phyloP scores from a whole-genome alignment of 2,113 vertebrate species.

The Charadrius vociferus region DNA sequence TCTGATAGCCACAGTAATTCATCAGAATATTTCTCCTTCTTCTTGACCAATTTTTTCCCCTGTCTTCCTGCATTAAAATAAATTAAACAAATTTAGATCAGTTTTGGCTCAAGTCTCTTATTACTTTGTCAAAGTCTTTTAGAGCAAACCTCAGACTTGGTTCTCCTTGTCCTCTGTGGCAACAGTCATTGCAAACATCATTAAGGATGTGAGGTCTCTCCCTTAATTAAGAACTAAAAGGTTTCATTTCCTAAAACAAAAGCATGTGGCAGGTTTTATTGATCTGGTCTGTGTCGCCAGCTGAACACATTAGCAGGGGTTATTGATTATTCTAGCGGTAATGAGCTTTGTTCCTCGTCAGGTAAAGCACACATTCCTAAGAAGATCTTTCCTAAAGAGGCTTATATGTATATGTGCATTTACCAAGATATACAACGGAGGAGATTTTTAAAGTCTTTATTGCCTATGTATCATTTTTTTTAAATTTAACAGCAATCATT shows the following conservation, averaged over 20 bases:
- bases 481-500: constrained; percentile 56
- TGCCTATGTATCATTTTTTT: constrained; percentile 39
- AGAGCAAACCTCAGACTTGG: constrained; percentile 49
- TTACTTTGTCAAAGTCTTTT: constrained; percentile 36
- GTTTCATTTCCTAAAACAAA: constrained; percentile 84
- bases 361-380: constrained; percentile 54
- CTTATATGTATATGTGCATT: neutral
- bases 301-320: constrained; percentile 77
- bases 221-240: constrained; percentile 85
- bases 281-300: constrained; percentile 78
- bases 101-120: constrained; percentile 12
- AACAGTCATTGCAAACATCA: constrained; percentile 73
- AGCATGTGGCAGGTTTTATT: constrained; percentile 79
- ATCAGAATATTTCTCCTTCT: neutral
- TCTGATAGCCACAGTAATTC: neutral
- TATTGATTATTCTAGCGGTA: constrained; percentile 75
- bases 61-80: neutral
- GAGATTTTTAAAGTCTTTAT: constrained; percentile 40
- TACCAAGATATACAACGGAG: neutral
- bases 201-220: constrained; percentile 77
- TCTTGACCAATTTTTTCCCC: neutral
- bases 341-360: constrained; percentile 72
- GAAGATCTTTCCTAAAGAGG: constrained; percentile 4
- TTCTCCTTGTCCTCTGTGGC: constrained; percentile 61
- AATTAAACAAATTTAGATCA: constrained; percentile 21